Percentiles rank a stretch among this genome's conserved stretches.
phyloP scores from a whole-genome alignment of 2,888 invertebrate genomes.

The Eledone cirrhosa region DNA sequence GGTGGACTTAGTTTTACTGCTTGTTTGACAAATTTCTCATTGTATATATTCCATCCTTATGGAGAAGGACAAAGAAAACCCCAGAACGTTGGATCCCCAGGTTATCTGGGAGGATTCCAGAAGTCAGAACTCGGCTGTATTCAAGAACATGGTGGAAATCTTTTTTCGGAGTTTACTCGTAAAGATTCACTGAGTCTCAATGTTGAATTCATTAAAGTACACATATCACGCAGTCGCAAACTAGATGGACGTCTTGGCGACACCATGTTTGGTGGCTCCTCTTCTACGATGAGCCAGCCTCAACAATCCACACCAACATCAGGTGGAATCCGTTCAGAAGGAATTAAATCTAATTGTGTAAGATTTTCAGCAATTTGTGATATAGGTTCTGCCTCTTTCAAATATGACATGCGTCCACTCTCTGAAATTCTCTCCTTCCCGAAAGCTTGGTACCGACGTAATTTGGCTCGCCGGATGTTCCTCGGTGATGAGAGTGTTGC shows the following conservation, averaged over 20 bases:
- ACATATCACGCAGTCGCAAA: conserved; percentile 89
- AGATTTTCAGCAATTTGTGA: conserved; percentile 95
- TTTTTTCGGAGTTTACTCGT: conserved; percentile 67
- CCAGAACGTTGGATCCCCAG: conserved; percentile 30
- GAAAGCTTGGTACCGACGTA: conserved; percentile 96
- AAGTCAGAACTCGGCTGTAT: conserved; percentile 42
- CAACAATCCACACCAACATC: background rate
- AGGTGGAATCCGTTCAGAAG: conserved; percentile 12
- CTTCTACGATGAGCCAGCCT: background rate
- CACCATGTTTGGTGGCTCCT: conserved; percentile 16
- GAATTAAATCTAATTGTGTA: conserved; percentile 71
- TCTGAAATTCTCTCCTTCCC: conserved; percentile 98
- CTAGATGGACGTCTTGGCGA: conserved; percentile 73
- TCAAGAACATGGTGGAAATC: conserved; percentile 43
- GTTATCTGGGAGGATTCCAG: conserved; percentile 9
- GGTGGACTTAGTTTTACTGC: conserved; percentile 94
- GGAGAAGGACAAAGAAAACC: conserved; percentile 71
- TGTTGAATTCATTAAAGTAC: conserved; percentile 96
- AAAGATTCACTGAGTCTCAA: conserved; percentile 96
- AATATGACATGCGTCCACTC: conserved; percentile 96
- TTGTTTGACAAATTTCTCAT: conserved; percentile 94
- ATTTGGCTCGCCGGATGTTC: conserved; percentile 77
- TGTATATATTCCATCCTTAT: conserved; percentile 98
- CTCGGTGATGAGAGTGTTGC: conserved; percentile 80
- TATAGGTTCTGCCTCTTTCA: conserved; percentile 87